Conservation (phyloP, 2,888 invertebrate species). For the Tanaodytes sp. region DNA sequence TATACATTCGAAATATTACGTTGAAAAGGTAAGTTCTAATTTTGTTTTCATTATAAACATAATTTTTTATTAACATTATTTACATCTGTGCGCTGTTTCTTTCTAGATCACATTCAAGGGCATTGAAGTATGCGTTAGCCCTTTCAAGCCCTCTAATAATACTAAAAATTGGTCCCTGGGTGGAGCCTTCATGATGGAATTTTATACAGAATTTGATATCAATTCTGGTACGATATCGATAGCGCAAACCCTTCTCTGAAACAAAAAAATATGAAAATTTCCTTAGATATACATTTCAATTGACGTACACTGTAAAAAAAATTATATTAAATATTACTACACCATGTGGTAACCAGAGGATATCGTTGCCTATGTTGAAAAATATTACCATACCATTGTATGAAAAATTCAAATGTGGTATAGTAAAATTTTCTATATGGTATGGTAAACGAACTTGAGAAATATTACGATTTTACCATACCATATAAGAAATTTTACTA, state of each 20-base stretch:
- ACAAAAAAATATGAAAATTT: conserved; percentile 12
- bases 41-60: neutral
- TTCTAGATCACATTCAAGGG: conserved; percentile 70
- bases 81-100: neutral
- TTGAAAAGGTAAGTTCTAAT: conserved; percentile 65
- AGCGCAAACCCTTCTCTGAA: conserved; percentile 67
- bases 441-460: too few relatives aligned
- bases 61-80: neutral
- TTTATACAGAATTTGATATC: conserved; percentile 74
- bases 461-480: too few relatives aligned
- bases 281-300: neutral
- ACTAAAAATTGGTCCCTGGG: conserved; percentile 72
- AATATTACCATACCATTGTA: neutral
- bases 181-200: conserved; percentile 74
- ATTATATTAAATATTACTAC: too few relatives aligned
- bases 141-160: conserved; percentile 65
- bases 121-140: conserved; percentile 72
- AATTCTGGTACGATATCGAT: conserved; percentile 70
- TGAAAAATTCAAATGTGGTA: too few relatives aligned
- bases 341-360: too few relatives aligned
- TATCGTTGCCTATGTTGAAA: too few relatives aligned
- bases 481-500: too few relatives aligned
- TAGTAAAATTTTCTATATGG: too few relatives aligned
- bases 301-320: too few relatives aligned
- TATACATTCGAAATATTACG: conserved; percentile 78